These are phyloP conservation scores for Myxocyprinus asiaticus DNA, from an alignment of 2,113 vertebrate species.

Conservation along the genomic window DNA sequence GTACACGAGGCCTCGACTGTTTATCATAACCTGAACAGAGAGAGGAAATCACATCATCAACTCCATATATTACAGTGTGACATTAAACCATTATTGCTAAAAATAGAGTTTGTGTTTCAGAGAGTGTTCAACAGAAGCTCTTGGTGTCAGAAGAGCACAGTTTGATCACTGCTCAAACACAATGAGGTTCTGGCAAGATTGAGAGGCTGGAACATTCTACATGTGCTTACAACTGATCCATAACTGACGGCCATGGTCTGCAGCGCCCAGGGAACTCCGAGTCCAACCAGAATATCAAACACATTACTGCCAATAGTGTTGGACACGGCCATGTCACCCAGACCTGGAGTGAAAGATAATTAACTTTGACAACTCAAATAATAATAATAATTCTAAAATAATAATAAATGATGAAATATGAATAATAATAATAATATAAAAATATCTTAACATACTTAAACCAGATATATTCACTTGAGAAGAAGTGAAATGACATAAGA, in stretches of 20 bases:
- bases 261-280: slow-evolving; percentile 92
- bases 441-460: too few relatives aligned
- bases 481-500: too few relatives aligned
- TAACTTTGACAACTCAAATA: too few relatives aligned
- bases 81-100: background rate
- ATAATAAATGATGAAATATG: too few relatives aligned
- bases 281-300: slow-evolving; percentile 95
- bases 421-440: too few relatives aligned
- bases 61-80: too few relatives aligned
- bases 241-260: slow-evolving; percentile 89
- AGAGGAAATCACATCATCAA: background rate
- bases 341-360: slow-evolving; percentile 74
- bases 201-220: background rate
- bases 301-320: slow-evolving; percentile 97
- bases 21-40: slow-evolving; percentile 86
- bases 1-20: slow-evolving; percentile 92
- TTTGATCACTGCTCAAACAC: background rate
- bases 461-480: too few relatives aligned
- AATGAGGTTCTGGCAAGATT: background rate
- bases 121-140: too few relatives aligned
- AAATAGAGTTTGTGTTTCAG: background rate
- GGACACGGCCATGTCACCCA: slow-evolving; percentile 97
- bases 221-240: slow-evolving; percentile 81
- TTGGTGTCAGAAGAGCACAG: background rate
- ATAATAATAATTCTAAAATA: too few relatives aligned